Base-by-base conservation (phyloP, 2,113 vertebrate genomes). In the Daphoenositta chrysoptera region DNA sequence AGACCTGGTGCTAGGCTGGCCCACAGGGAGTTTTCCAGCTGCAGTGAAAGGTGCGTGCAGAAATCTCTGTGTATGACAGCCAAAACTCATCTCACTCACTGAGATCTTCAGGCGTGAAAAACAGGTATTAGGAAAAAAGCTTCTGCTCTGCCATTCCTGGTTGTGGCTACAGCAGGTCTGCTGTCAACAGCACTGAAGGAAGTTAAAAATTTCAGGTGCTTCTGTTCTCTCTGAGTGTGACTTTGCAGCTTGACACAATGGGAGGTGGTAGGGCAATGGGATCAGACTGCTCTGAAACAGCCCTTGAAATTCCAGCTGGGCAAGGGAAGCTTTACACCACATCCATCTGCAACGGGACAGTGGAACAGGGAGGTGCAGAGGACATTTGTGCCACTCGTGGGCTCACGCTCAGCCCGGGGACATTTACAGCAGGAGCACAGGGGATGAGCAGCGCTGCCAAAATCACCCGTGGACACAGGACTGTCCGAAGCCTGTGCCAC, bases 391-490 rank as follows among this genome's bases (percentile, higher is more conserved):
- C n/a, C 53, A 11, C 13, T 13, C 0, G 1, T 2, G 37, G 58
- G 42, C 53, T 68, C 51, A 4, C 0, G 2, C 23, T 14, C 3
- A 7, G 30, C 23, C 6, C 10, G 0, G 6, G n/a, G 51, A 3
- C 45, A 5, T 18, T 1, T 0, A 3, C 35, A 9, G 6, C 1
- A 3, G 0, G n/a, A 50, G 16, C 0, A 0, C 13, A 6, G 3
- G 27, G 2, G 13, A 3, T 7, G 40, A 4, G 75, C 71, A 37
- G 28, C 1, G 4, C 45, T 87, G 54, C 45, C 39, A 15, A 28
- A 44, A n/a, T 28, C 19, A 8, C 18, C 6, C 15, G 8, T 0
- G 10, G 48, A 5, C 39, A 23, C 3, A 0, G n/a, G 5, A 3
- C 21, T 75, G 73, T 6, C 48, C 7, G 0, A 2, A n/a, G 15